Evolutionary conservation across 1,140 invertebrate genomes (phyloP), one percentile per base, ranked within the genome.

Genomic region (Euura saliciscinereae): DNA sequence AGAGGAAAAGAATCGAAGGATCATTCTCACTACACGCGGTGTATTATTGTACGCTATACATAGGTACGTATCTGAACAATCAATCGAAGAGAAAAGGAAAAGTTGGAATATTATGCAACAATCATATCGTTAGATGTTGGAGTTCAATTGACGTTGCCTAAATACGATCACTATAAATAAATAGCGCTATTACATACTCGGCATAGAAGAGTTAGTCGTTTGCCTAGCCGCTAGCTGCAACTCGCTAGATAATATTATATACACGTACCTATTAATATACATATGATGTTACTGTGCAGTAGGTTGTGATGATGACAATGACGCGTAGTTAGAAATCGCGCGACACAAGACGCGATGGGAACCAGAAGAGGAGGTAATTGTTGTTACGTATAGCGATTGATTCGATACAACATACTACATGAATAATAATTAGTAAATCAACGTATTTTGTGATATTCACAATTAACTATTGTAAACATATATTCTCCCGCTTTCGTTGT

Each of bases 371-470:
- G 28, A 28, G 28, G 28, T 28, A 28, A 28, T 28, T 28, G 28
- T 28, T 28, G 28, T 28, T 28, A 28, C 28, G 28, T 28, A 28
- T 28, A 28, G 28, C 28, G 28, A 28, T 28, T 28, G 28, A 28
- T 28, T 28, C 28, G 10, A 59, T 59, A 59, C 51, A 59, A 11
- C 10, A 59, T 3, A 11, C 28, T 28, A 28, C 28, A 28, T 28
- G 28, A 28, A 28, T 28, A 28, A 28, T 28, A 28, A 28, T 59
- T 59, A 59, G 51, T 59, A 59, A 59, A 59, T 59, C 13, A 59
- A 59, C 51, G 51, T 59, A 59, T 59, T 59, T 59, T 59, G 51
- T 59, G 51, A 59, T 59, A 59, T 59, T 59, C 51, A 59, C 51
- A 59, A 59, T 28, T 59, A 59, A 59, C 51, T 59, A 59, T 59